These are phyloP conservation scores for Luperina testacea DNA, from an alignment of 2,888 invertebrate genomes.

Conservation along the genomic window DNA sequence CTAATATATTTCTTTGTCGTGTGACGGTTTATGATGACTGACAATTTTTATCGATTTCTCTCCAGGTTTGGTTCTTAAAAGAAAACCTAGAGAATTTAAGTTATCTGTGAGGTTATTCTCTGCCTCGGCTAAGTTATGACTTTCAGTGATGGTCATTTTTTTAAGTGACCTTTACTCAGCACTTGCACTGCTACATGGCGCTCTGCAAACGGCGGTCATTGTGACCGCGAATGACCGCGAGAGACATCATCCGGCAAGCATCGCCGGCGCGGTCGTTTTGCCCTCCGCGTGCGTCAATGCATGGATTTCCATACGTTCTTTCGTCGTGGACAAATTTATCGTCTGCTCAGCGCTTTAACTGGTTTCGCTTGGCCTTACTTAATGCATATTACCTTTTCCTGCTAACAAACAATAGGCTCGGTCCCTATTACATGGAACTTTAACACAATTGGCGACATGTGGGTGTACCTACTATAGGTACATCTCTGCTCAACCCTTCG, in stretches of 20 bases:
- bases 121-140: not conserved
- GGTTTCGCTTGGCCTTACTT: no score
- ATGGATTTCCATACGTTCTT: not conserved
- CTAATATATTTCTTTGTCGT: slow-evolving; percentile 18
- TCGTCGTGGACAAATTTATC: not conserved
- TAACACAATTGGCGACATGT: not conserved
- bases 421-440: not conserved
- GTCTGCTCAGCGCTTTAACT: not conserved
- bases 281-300: not conserved
- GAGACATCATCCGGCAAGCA: not conserved
- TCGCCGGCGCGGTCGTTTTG: not conserved
- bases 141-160: no score
- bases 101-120: not conserved
- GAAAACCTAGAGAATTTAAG: not conserved
- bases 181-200: no score
- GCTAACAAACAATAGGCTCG: not conserved
- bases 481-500: no score
- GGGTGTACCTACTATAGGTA: no score
- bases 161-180: no score
- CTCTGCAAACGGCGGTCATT: not conserved
- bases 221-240: not conserved
- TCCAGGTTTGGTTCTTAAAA: not conserved
- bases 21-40: not conserved
- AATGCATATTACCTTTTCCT: no score
- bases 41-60: slow-evolving; percentile 1